A percentile compares a stretch with the other conserved stretches of the same genome.
Conservation (phyloP, 2,797 vertebrate genomes). For the Vultur gryphus region DNA sequence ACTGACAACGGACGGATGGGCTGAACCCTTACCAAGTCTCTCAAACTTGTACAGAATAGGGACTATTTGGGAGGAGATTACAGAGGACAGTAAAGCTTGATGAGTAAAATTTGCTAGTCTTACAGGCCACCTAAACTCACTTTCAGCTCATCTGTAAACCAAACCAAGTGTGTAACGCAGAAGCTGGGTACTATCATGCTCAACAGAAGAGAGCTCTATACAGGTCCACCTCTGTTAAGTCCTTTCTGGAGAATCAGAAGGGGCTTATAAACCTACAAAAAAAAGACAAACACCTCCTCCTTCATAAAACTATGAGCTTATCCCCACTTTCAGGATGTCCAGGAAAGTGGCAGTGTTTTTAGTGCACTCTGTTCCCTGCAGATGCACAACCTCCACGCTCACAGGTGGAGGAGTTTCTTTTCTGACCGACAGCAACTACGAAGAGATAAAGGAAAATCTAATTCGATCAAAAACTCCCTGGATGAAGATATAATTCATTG, state of each 20-base stretch:
- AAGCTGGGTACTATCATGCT: not conserved
- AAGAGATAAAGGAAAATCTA: not conserved
- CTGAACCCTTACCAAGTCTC: not conserved
- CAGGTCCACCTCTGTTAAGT: not conserved
- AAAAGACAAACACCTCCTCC: not conserved
- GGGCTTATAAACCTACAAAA: not conserved
- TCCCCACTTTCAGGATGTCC: not conserved
- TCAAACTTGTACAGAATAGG: not conserved
- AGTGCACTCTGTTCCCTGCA: not conserved
- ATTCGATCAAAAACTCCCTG: not conserved
- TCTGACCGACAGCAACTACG: not conserved
- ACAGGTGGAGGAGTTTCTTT: not conserved
- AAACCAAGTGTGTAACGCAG: not conserved
- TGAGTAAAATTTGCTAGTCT: not conserved
- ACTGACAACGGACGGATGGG: not conserved
- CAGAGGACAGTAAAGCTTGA: not conserved
- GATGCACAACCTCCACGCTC: not conserved
- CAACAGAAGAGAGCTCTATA: not conserved
- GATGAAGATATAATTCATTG: not conserved
- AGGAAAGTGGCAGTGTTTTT: not conserved
- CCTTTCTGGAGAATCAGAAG: not conserved
- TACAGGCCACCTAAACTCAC: not conserved
- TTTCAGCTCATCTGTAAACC: not conserved
- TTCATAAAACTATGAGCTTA: not conserved
- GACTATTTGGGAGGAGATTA: not conserved